Evolutionary conservation across 2,888 invertebrate genomes (phyloP).

Genomic region (Antitype chi): DNA sequence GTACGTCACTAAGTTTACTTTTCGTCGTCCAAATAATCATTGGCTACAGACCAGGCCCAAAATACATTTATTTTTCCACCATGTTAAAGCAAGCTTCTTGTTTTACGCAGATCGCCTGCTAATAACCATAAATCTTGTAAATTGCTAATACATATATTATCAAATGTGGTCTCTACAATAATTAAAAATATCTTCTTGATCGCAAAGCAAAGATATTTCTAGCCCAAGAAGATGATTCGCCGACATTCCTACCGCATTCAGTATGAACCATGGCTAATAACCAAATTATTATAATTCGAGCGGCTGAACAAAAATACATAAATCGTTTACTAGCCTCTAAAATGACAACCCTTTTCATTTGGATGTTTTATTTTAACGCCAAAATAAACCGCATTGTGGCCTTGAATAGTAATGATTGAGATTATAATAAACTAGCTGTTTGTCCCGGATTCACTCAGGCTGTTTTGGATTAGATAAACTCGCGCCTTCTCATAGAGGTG

Average conservation of each 20-base stretch:
- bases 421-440: constrained; percentile 60
- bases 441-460: background rate
- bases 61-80: background rate
- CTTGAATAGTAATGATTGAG: constrained; percentile 73
- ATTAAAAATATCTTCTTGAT: constrained; percentile 24
- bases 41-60: background rate
- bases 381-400: constrained; percentile 81
- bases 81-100: constrained; percentile 30
- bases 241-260: constrained; percentile 62
- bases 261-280: constrained; percentile 55
- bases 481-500: too few relatives aligned
- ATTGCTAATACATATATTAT: constrained; percentile 7
- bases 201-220: constrained; percentile 27
- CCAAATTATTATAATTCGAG: constrained; percentile 56
- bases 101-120: constrained; percentile 32
- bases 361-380: constrained; percentile 70
- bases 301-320: constrained; percentile 49
- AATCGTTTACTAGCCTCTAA: constrained; percentile 72
- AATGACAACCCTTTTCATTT: constrained; percentile 80
- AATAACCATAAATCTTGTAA: constrained; percentile 35
- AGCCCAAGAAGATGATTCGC: constrained; percentile 30
- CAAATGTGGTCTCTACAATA: background rate
- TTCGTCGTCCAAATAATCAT: background rate
- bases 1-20: background rate
- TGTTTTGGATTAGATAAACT: too few relatives aligned